phyloP scores from a whole-genome alignment of 1,140 invertebrate species.

The Wasmannia auropunctata region DNA sequence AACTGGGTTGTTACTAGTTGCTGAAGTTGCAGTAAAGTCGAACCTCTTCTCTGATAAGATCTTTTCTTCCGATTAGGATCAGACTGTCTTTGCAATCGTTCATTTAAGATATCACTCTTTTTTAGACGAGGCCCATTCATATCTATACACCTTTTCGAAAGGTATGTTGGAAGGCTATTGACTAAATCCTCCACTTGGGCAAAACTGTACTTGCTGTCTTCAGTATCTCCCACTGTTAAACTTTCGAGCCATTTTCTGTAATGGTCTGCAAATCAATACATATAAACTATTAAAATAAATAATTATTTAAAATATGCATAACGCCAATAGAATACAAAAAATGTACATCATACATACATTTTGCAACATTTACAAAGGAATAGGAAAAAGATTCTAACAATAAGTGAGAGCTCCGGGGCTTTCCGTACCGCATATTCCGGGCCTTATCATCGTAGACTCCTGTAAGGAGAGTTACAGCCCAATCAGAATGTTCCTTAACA shows the following conservation, averaged over 20 bases:
- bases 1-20: neutral
- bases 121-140: neutral
- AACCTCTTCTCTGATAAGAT: neutral
- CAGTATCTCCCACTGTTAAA: neutral
- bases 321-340: neutral
- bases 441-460: neutral
- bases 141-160: neutral
- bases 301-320: neutral
- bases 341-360: neutral
- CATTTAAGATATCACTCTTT: neutral
- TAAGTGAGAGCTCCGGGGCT: neutral
- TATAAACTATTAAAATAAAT: neutral
- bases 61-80: neutral
- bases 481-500: conserved; percentile 1
- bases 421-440: neutral
- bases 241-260: neutral
- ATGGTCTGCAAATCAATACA: neutral
- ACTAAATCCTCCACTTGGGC: neutral
- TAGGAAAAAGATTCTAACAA: neutral
- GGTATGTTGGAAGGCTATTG: neutral
- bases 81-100: neutral
- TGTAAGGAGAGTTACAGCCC: neutral
- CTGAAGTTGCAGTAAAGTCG: neutral
- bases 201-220: neutral
- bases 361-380: neutral